Base-by-base conservation (phyloP, 1,140 invertebrate species). In the Drosophila carrolli region DNA sequence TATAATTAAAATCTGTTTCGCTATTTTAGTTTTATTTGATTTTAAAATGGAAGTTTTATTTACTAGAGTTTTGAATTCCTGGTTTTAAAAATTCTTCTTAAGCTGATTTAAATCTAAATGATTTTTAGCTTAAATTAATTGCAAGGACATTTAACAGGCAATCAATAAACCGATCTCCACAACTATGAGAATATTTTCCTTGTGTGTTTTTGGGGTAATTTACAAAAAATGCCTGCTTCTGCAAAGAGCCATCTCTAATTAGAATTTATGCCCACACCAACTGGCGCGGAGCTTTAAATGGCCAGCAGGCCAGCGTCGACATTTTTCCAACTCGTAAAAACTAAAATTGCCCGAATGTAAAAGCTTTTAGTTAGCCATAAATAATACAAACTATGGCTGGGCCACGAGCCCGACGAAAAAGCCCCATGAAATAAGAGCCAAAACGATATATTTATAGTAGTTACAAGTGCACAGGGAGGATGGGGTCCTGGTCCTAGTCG, bases 311-410 rank as follows among this genome's bases (percentile, higher is more conserved):
- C 16, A 35, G 43, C 53, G 27, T 10, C 44, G 73, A 58, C 81
- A 76, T 88, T 75, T 88, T 78, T 68, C 70, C 75, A 71, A 75
- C 81, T 78, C 82, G 75, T 86, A 85, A 85, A 85, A 86, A 88
- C 79, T 70, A 88, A 86, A 86, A 86, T 74, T 75, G 68, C 35
- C 58, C 51, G 74, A 85, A 75, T 85, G 82, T 78, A 88, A 86
- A 88, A 86, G 84, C 83, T 86, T 86, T 86, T 86, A 86, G 83
- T 77, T 86, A 60, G 46, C 72, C 82, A 86, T 86, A 86, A 86
- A 86, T 86, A 86, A 82, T 86, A 75, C 56, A 86, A 86, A 88
- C 83, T 88, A 79, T 88, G 68, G 78, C 82, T 61, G 61, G 66
- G 54, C 51, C 40, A 40, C 9, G 60, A 14, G 59, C 32, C 54